These are phyloP conservation scores for Prosopocoilus inquinatus DNA, from an alignment of 2,888 invertebrate genomes.

Conservation along the genomic window DNA sequence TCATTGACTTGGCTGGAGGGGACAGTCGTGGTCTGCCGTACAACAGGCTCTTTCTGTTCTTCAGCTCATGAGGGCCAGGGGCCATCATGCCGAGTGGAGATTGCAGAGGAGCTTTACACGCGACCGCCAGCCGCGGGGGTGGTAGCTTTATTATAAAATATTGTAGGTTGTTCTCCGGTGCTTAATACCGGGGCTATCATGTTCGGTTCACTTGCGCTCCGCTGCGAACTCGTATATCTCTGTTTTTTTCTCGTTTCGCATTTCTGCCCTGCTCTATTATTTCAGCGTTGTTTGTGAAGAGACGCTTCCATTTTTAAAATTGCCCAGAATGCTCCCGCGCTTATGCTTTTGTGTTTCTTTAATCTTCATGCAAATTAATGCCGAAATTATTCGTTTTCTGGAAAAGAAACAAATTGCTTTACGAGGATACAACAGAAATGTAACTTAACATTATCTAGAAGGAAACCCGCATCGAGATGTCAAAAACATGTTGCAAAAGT, in stretches of 20 bases:
- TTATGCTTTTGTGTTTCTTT: too few relatives aligned
- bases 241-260: neutral
- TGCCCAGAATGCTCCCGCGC: too few relatives aligned
- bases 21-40: conserved; percentile 47
- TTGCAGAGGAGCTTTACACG: conserved; percentile 37
- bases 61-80: conserved; percentile 42
- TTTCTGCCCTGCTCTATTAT: neutral
- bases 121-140: conserved; percentile 51
- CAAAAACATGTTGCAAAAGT: too few relatives aligned
- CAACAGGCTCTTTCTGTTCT: conserved; percentile 20
- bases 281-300: too few relatives aligned
- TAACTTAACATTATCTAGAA: too few relatives aligned
- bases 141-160: conserved; percentile 48
- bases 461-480: too few relatives aligned
- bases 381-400: too few relatives aligned
- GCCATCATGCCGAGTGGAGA: conserved; percentile 29
- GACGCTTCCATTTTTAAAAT: too few relatives aligned
- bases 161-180: conserved; percentile 27
- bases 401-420: too few relatives aligned
- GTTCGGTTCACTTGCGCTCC: conserved; percentile 19
- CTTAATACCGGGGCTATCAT: conserved; percentile 20
- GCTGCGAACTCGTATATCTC: conserved; percentile 2
- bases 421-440: too few relatives aligned
- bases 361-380: too few relatives aligned
- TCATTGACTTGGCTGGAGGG: conserved; percentile 45